Percentiles rank a stretch among this genome's conserved stretches.
phyloP scores from a whole-genome alignment of 2,888 invertebrate species.

The Craniophora ligustri region DNA sequence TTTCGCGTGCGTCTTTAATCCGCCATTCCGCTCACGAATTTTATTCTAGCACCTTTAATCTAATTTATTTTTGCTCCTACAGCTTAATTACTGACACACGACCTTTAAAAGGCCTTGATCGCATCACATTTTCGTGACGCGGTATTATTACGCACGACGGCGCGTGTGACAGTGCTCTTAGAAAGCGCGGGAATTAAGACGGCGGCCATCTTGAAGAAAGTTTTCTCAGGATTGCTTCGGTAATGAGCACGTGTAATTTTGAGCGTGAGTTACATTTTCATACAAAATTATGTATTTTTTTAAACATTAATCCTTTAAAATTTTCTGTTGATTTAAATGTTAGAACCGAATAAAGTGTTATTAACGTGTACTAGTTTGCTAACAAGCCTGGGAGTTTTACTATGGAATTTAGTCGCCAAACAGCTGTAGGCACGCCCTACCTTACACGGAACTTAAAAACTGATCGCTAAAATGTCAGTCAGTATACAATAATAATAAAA shows the following conservation, averaged over 20 bases:
- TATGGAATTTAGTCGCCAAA: too few species aligned
- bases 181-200: constrained; percentile 69
- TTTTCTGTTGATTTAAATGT: too few species aligned
- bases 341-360: too few species aligned
- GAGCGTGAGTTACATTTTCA: constrained; percentile 1
- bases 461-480: too few species aligned
- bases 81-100: constrained; percentile 43
- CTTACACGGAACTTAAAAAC: too few species aligned
- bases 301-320: too few species aligned
- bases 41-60: constrained; percentile 34
- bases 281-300: not conserved
- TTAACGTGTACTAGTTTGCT: too few species aligned
- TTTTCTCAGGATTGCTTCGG: constrained; percentile 67
- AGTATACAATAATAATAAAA: too few species aligned
- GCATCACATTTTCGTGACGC: constrained; percentile 34
- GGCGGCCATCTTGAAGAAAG: constrained; percentile 71
- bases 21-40: constrained; percentile 16
- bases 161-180: constrained; percentile 43
- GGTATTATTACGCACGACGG: constrained; percentile 45
- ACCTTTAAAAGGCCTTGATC: constrained; percentile 42
- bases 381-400: too few species aligned
- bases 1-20: constrained; percentile 37
- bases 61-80: constrained; percentile 41
- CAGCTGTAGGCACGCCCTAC: too few species aligned
- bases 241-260: constrained; percentile 70